phyloP scores from a whole-genome alignment of 1,140 invertebrate species.

The Drosophila nasuta region DNA sequence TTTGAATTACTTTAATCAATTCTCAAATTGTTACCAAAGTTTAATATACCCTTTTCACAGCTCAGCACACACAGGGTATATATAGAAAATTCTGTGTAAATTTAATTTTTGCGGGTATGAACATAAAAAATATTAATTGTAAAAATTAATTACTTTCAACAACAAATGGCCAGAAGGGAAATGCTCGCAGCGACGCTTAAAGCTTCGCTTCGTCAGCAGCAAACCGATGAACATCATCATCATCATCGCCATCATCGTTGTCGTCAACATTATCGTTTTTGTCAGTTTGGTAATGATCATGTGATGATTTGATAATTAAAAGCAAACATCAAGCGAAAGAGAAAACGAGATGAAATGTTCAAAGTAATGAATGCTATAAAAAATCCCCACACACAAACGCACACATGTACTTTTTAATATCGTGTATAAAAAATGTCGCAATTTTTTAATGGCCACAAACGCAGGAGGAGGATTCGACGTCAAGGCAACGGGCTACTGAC shows the following conservation, averaged over 20 bases:
- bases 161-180: conserved; percentile 44
- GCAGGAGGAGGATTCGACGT: neutral
- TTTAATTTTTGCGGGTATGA: conserved; percentile 37
- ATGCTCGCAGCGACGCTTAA: conserved; percentile 10
- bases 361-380: conserved; percentile 67
- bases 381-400: conserved; percentile 23
- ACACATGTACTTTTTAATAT: conserved; percentile 4
- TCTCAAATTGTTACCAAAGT: neutral
- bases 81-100: conserved; percentile 51
- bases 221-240: conserved; percentile 7
- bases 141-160: conserved; percentile 60
- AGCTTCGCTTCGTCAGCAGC: conserved; percentile 8
- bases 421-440: conserved; percentile 35
- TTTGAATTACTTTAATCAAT: neutral
- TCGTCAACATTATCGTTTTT: conserved; percentile 58
- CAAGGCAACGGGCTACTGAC: conserved; percentile 51
- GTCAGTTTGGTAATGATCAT: conserved; percentile 71
- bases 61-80: neutral
- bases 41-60: neutral
- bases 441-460: conserved; percentile 37
- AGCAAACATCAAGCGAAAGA: conserved; percentile 72
- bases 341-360: conserved; percentile 51
- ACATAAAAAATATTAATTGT: conserved; percentile 42
- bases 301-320: conserved; percentile 82
- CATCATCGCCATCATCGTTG: conserved; percentile 7